Base-by-base conservation (phyloP, 2,113 vertebrate species). In the Parotia lawesii region DNA sequence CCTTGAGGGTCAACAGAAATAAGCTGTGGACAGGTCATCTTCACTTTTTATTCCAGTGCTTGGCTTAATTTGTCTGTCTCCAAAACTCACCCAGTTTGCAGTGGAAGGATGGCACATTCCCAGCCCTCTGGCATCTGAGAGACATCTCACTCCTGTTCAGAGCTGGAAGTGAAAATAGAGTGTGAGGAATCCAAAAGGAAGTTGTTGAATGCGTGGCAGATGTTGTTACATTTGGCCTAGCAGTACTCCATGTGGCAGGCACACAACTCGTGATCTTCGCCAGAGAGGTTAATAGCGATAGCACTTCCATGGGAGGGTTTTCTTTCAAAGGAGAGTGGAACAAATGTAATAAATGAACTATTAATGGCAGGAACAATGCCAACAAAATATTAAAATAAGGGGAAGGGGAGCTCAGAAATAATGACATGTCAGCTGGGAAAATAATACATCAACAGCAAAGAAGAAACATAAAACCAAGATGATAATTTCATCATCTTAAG, bases 211-310 rank as follows among this genome's bases (percentile, higher is more conserved):
- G 94, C 50, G 2, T 79, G 96, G 94, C 97, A 98, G 97, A 97
- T 98, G 97, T 97, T 97, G 96, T 96, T 95, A 96, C 95, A 96
- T 97, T 98, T 95, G 97, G 96, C 97, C 97, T 97, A 96, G 97
- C 97, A 87, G 89, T 95, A 86, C 62, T 86, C 90, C 93, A 79
- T 74, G 97, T 96, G 97, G 96, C 94, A 96, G 96, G 93, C 87
- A 64, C 89, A 83, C 70, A 73, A 96, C 87, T 42, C 47, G 57
- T 94, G 90, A 93, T 96, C 89, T 90, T 90, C 61, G 40, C 37
- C 24, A 88, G 96, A 66, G 87, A 96, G 96, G 97, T 93, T 97
- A 97, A 96, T 70, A 84, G 90, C 15, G 42, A 97, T 69, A 93
- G 95, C 16, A 8, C 62, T 40, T 50, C 73, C 56, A 29, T 0